phyloP scores from a whole-genome alignment of 2,797 vertebrate genomes.

The Rachycentron canadum region DNA sequence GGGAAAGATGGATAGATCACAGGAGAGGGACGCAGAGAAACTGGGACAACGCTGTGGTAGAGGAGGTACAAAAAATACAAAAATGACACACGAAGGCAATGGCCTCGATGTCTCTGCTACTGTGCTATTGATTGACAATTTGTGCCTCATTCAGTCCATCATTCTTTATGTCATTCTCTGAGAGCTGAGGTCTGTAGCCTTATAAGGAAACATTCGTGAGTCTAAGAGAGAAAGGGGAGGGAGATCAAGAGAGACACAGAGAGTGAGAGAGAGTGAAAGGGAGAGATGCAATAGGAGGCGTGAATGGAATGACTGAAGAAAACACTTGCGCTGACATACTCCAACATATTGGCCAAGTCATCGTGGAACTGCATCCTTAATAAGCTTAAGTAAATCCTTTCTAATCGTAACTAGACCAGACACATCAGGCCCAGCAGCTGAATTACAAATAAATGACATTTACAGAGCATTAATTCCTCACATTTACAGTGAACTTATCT shows the following conservation, averaged over 20 bases:
- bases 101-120: constrained; percentile 30
- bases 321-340: constrained; percentile 42
- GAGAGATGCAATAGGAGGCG: constrained; percentile 51
- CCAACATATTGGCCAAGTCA: constrained; percentile 49
- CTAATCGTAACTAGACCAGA: constrained; percentile 54
- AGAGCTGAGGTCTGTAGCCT: constrained; percentile 74
- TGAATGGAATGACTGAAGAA: constrained; percentile 62
- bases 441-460: constrained; percentile 47
- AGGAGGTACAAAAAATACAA: constrained; percentile 44
- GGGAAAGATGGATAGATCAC: constrained; percentile 71
- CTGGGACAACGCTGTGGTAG: constrained; percentile 46
- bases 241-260: constrained; percentile 51
- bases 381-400: constrained; percentile 59
- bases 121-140: constrained; percentile 43
- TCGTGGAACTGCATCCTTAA: constrained; percentile 41
- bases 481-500: constrained; percentile 22
- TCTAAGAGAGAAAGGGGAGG: constrained; percentile 55
- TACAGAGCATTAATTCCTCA: constrained; percentile 21
- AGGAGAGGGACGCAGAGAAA: constrained; percentile 51
- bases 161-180: constrained; percentile 61
- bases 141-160: constrained; percentile 57
- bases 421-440: constrained; percentile 25
- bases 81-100: constrained; percentile 14
- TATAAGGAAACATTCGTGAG: constrained; percentile 81
- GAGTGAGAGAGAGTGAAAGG: constrained; percentile 28